These are phyloP conservation scores for Harpalus rufipes DNA, from an alignment of 2,888 invertebrate species.

Conservation along the genomic window DNA sequence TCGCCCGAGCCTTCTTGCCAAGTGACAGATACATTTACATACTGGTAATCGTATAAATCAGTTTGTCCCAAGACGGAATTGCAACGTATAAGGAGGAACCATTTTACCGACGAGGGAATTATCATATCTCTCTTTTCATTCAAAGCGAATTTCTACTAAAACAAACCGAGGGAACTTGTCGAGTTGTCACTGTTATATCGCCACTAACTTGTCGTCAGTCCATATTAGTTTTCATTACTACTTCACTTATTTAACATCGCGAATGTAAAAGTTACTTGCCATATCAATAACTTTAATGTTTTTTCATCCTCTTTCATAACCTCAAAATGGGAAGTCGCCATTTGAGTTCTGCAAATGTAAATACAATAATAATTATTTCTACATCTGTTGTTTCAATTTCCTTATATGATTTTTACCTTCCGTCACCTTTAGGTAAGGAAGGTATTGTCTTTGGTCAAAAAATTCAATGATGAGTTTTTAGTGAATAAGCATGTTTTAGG, in stretches of 20 bases:
- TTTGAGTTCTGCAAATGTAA: neutral
- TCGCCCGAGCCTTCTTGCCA: conserved; percentile 4
- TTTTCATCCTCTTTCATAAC: neutral
- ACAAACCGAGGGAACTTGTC: conserved; percentile 28
- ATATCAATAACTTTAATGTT: neutral
- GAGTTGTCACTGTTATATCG: conserved; percentile 18
- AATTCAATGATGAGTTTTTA: too few relatives aligned
- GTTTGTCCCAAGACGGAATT: conserved; percentile 54
- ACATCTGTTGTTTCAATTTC: neutral
- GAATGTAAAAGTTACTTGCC: neutral
- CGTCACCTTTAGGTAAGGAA: too few relatives aligned
- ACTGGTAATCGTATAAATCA: conserved; percentile 59
- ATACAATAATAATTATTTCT: neutral
- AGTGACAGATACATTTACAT: conserved; percentile 55
- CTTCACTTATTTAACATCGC: neutral
- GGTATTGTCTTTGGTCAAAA: too few relatives aligned
- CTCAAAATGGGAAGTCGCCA: neutral
- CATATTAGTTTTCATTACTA: conserved; percentile 34
- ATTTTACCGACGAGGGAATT: conserved; percentile 30
- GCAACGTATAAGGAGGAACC: conserved; percentile 40
- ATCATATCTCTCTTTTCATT: conserved; percentile 46
- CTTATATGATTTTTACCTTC: too few relatives aligned
- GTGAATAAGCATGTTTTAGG: too few relatives aligned
- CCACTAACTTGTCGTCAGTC: conserved; percentile 7
- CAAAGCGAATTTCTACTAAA: conserved; percentile 15